Percentiles rank a stretch among this genome's conserved stretches.
phyloP scores from a whole-genome alignment of 1,140 invertebrate species.

The Bombus superbus region DNA sequence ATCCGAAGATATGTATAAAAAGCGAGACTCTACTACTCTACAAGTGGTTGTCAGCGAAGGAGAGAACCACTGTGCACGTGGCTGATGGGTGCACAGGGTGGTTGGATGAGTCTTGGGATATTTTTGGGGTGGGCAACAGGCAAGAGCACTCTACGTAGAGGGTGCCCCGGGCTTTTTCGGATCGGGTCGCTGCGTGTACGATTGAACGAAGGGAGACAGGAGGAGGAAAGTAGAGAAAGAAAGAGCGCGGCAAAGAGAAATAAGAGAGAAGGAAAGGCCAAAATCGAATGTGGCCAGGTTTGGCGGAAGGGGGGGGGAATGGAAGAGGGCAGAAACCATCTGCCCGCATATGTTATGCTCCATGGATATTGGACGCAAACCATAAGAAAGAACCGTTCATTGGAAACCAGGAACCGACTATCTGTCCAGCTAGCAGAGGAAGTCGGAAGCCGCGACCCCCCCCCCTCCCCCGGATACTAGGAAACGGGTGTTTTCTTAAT shows the following conservation, averaged over 20 bases:
- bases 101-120: slow-evolving; percentile 69
- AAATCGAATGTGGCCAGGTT: slow-evolving; percentile 50
- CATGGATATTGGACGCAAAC: slow-evolving; percentile 65
- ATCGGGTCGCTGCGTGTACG: slow-evolving; percentile 64
- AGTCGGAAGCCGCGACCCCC: slow-evolving; percentile 66
- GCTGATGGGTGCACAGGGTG: slow-evolving; percentile 63
- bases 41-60: slow-evolving; percentile 62
- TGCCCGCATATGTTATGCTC: slow-evolving; percentile 77
- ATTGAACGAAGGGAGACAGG: slow-evolving; percentile 52
- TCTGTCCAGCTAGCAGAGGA: slow-evolving; percentile 59
- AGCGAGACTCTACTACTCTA: slow-evolving; percentile 56
- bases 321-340: slow-evolving; percentile 74
- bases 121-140: slow-evolving; percentile 70
- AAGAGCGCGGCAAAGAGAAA: slow-evolving; percentile 1
- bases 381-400: slow-evolving; percentile 68
- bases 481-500: slow-evolving; percentile 72
- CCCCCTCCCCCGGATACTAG: neutral
- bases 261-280: slow-evolving; percentile 27
- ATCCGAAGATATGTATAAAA: slow-evolving; percentile 17
- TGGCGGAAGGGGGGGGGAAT: slow-evolving; percentile 21
- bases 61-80: slow-evolving; percentile 69
- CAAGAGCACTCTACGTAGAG: slow-evolving; percentile 68
- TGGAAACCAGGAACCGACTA: slow-evolving; percentile 67
- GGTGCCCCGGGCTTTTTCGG: slow-evolving; percentile 72
- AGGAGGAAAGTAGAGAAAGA: slow-evolving; percentile 28